Conservation (phyloP, 2,888 invertebrate genomes). For the Abscondita cerata region DNA sequence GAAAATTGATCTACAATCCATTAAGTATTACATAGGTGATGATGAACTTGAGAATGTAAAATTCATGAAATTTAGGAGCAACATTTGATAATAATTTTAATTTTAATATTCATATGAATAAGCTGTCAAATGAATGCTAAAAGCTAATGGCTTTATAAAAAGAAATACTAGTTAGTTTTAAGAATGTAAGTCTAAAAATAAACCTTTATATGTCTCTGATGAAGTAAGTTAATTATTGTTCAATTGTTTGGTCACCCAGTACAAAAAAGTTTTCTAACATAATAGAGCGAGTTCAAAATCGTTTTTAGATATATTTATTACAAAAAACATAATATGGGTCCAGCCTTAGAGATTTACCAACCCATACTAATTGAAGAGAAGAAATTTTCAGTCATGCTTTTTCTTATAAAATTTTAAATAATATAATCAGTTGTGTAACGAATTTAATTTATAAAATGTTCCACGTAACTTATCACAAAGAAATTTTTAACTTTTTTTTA, state of each 20-base stretch:
- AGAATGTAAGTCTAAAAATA: not conserved
- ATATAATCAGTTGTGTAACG: not conserved
- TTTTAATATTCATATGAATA: no score
- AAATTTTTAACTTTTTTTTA: conserved; percentile 1
- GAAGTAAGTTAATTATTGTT: not conserved
- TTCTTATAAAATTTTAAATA: not conserved
- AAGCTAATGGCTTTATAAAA: no score
- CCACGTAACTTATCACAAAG: not conserved
- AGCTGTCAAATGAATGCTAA: no score
- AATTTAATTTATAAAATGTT: not conserved
- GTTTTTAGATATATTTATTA: not conserved
- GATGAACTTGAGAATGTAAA: no score
- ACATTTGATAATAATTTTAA: no score
- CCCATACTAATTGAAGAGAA: not conserved
- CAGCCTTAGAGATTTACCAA: not conserved
- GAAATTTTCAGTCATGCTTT: not conserved
- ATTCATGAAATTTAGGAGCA: no score
- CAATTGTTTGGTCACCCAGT: no score
- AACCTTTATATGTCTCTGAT: not conserved
- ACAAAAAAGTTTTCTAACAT: no score
- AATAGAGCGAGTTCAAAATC: not conserved
- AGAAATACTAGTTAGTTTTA: no score
- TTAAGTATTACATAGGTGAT: no score
- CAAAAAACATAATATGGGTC: not conserved
- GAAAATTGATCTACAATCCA: not conserved